phyloP scores from a whole-genome alignment of 2,797 vertebrate genomes.

The Sebastes taczanowskii region DNA sequence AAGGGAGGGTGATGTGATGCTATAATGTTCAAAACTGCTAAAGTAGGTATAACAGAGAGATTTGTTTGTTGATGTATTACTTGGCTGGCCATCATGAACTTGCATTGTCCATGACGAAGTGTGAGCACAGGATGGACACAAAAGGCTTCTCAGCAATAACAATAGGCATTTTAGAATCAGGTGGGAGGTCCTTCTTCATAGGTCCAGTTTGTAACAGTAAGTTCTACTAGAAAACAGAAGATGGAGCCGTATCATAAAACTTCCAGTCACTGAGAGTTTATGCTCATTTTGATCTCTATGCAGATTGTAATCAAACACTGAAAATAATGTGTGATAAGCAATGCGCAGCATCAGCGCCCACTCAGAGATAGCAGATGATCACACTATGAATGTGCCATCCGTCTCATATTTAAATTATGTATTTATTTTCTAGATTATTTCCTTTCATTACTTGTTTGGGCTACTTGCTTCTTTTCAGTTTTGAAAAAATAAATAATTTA shows the following conservation, averaged over 20 bases:
- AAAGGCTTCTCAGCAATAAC: not conserved
- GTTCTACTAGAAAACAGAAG: not conserved
- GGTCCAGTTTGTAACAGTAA: not conserved
- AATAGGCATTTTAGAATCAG: not conserved
- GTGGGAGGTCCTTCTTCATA: too few species aligned
- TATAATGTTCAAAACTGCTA: not conserved
- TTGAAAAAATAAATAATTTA: constrained; percentile 4
- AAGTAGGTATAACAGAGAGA: not conserved
- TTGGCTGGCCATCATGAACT: too few species aligned
- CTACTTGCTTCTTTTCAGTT: constrained; percentile 2
- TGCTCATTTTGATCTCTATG: not conserved
- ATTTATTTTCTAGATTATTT: not conserved
- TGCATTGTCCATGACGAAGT: too few species aligned
- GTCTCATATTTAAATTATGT: not conserved
- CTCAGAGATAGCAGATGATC: not conserved
- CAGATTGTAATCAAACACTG: constrained; percentile 21
- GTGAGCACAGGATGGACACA: not conserved
- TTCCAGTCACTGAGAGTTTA: not conserved
- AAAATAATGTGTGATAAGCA: not conserved
- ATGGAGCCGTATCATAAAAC: not conserved
- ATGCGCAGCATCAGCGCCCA: not conserved
- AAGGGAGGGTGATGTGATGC: too few species aligned
- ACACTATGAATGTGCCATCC: not conserved
- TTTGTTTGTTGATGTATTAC: not conserved
- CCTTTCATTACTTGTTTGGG: not conserved